phyloP scores from a whole-genome alignment of 2,888 invertebrate species.

The Emesis furor region DNA sequence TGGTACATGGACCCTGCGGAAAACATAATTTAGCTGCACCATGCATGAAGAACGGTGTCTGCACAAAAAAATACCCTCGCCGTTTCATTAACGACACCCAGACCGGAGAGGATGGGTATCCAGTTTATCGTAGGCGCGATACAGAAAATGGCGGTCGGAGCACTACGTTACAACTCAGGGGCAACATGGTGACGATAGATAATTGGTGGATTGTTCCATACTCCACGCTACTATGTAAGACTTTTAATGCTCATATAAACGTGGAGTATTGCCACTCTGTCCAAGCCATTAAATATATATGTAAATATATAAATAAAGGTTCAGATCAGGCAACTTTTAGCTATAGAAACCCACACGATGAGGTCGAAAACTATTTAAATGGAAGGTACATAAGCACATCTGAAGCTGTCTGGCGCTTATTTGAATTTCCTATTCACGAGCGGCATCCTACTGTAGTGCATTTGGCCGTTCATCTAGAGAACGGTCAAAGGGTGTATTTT shows the following conservation, averaged over 20 bases:
- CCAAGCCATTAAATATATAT: constrained; percentile 56
- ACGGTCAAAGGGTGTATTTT: constrained; percentile 17
- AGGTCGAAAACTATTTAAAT: constrained; percentile 45
- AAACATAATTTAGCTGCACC: constrained; percentile 42
- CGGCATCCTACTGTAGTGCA: neutral
- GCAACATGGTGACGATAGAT: constrained; percentile 60
- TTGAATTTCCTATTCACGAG: neutral
- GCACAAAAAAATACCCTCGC: too few species aligned
- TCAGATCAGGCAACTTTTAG: constrained; percentile 39
- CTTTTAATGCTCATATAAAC: constrained; percentile 66
- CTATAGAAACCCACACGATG: neutral
- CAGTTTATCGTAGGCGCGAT: constrained; percentile 51
- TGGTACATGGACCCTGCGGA: constrained; percentile 60
- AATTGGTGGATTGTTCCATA: constrained; percentile 71
- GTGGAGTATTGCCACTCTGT: constrained; percentile 66
- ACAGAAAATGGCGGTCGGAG: constrained; percentile 40
- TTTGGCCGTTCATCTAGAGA: neutral
- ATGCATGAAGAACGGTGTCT: too few species aligned
- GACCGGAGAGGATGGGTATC: too few species aligned
- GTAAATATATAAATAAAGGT: constrained; percentile 68
- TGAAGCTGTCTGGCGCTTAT: neutral
- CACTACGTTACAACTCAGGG: constrained; percentile 47
- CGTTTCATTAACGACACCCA: neutral
- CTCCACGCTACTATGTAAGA: constrained; percentile 58
- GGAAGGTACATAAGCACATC: constrained; percentile 57